These are phyloP conservation scores for Drosophila robusta DNA, from an alignment of 2,888 invertebrate species.

Conservation along the genomic window DNA sequence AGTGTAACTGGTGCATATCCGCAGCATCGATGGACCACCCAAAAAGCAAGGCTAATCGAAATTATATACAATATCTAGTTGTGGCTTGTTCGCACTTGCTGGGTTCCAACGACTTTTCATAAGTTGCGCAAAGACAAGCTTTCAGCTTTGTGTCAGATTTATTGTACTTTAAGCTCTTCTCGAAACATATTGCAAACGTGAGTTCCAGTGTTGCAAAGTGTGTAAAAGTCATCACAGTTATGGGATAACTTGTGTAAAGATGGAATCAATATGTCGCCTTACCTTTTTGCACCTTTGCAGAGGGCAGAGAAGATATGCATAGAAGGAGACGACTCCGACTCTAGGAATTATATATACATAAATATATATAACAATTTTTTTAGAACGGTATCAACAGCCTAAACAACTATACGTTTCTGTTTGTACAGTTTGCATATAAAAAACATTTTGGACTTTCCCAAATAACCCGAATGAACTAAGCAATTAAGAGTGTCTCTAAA, in stretches of 20 bases:
- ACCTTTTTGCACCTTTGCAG: not conserved
- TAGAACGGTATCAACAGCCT: no score
- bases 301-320: no score
- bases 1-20: conserved; percentile 5
- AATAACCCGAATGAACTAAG: no score
- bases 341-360: no score
- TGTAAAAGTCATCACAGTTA: no score
- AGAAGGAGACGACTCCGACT: no score
- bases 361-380: no score
- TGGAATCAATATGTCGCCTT: not conserved
- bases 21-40: not conserved
- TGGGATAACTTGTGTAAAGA: not conserved
- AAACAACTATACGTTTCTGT: no score
- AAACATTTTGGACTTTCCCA: no score
- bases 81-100: not conserved
- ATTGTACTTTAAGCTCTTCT: not conserved
- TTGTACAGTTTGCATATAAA: no score
- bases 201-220: not conserved
- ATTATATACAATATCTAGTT: conserved; percentile 15
- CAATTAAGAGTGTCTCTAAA: no score
- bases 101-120: not conserved
- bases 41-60: conserved; percentile 8
- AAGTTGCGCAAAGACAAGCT: not conserved
- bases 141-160: not conserved
- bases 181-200: not conserved